phyloP scores from a whole-genome alignment of 2,888 invertebrate species.

The Melipona bicolor region DNA sequence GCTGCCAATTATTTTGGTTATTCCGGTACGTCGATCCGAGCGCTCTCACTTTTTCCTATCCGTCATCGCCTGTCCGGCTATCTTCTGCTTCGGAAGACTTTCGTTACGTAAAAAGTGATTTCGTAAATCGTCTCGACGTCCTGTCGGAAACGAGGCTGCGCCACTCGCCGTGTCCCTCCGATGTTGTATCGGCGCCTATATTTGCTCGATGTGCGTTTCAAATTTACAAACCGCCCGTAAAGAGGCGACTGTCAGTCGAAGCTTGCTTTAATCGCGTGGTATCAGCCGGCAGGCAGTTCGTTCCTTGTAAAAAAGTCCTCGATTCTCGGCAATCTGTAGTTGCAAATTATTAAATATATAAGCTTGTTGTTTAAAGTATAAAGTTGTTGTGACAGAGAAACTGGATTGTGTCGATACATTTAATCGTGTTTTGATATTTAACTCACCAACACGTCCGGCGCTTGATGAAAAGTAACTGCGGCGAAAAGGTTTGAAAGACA shows the following conservation, averaged over 20 bases:
- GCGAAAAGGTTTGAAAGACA: neutral
- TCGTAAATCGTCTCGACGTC: conserved; percentile 64
- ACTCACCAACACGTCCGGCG: neutral
- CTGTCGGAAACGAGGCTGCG: conserved; percentile 45
- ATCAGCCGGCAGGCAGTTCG: neutral
- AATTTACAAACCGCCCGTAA: conserved; percentile 36
- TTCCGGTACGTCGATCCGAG: conserved; percentile 53
- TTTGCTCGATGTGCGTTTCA: conserved; percentile 41
- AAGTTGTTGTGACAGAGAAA: neutral
- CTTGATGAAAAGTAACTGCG: neutral
- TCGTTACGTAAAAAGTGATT: conserved; percentile 66
- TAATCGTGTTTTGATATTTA: neutral
- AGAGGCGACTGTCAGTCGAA: conserved; percentile 40
- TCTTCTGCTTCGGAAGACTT: conserved; percentile 21
- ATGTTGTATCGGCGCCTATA: conserved; percentile 43
- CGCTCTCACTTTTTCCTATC: conserved; percentile 63
- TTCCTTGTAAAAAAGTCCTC: too few relatives aligned
- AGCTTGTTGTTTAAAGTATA: neutral
- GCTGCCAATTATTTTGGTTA: conserved; percentile 70
- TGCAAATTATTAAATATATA: neutral
- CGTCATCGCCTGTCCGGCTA: conserved; percentile 42
- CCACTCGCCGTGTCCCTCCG: conserved; percentile 13
- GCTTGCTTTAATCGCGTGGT: conserved; percentile 25
- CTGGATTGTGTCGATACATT: neutral
- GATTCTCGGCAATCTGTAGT: neutral